phyloP scores from a whole-genome alignment of 2,888 invertebrate genomes.

The Tipula lateralis region DNA sequence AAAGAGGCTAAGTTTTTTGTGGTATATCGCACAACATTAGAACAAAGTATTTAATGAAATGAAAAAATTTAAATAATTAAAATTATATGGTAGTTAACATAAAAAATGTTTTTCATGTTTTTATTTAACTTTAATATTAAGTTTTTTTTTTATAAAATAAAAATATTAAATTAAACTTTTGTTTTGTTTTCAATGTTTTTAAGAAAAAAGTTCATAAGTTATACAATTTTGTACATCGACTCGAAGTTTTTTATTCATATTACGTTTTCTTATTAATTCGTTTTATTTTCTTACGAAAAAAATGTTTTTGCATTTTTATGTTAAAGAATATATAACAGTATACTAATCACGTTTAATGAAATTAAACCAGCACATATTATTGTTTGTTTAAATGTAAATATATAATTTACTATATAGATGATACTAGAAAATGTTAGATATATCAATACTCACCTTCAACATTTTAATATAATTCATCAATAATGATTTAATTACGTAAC shows the following conservation, averaged over 20 bases:
- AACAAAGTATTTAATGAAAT: not conserved
- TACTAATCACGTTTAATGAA: not conserved
- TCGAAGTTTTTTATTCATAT: constrained; percentile 29
- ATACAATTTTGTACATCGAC: constrained; percentile 40
- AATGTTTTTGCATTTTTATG: not conserved
- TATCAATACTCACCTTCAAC: not conserved
- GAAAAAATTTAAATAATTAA: not conserved
- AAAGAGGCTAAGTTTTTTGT: not conserved
- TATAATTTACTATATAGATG: not conserved
- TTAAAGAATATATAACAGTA: not conserved
- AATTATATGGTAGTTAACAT: not conserved
- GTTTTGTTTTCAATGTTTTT: not conserved
- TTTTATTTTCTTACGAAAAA: not conserved
- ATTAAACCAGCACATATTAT: not conserved
- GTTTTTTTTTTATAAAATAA: not conserved
- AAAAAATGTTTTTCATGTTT: not conserved
- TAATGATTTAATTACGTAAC: not conserved
- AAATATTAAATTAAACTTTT: not conserved
- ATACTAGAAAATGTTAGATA: not conserved
- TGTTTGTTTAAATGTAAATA: not conserved
- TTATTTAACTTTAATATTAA: not conserved
- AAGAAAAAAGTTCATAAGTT: not conserved
- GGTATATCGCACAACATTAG: not conserved
- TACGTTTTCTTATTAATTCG: not conserved
- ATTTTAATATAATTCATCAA: not conserved